A percentile compares a stretch with the other conserved stretches of the same genome.
Conservation (phyloP, 2,113 vertebrate genomes). For the Tachycineta bicolor region DNA sequence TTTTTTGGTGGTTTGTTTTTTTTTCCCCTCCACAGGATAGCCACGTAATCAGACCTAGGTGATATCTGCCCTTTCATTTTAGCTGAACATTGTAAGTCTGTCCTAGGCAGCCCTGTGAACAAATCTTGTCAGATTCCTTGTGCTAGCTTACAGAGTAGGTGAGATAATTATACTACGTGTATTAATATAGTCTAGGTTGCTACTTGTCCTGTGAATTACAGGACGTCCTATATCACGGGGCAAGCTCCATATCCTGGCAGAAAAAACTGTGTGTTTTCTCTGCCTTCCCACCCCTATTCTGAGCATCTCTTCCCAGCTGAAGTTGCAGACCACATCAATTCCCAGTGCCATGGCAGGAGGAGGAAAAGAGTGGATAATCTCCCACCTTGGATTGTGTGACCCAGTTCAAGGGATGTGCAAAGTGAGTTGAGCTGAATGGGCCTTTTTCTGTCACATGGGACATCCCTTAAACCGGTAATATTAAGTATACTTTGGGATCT, state of each 20-base stretch:
- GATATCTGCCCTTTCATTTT: not conserved
- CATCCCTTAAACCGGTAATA: not conserved
- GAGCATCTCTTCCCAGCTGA: not conserved
- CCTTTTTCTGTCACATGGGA: not conserved
- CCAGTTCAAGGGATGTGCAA: not conserved
- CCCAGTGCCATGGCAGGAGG: not conserved
- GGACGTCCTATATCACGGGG: not conserved
- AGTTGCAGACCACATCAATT: not conserved
- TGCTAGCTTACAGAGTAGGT: not conserved
- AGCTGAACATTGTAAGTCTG: not conserved
- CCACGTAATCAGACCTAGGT: not conserved
- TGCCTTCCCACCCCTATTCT: not conserved
- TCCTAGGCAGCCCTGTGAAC: not conserved
- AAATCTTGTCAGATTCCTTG: not conserved
- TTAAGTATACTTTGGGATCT: not conserved
- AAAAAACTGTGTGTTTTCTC: not conserved
- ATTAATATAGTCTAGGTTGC: not conserved
- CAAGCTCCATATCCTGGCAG: not conserved
- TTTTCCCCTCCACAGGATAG: not conserved
- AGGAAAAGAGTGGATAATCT: not conserved
- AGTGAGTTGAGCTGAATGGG: not conserved
- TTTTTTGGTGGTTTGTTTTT: too few species aligned
- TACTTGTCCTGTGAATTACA: not conserved
- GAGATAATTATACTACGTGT: not conserved
- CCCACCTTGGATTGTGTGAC: not conserved